Evolutionary conservation across 2,113 vertebrate genomes (phyloP), one percentile per base, ranked within the genome.

Genomic region (Platysteira castanea): DNA sequence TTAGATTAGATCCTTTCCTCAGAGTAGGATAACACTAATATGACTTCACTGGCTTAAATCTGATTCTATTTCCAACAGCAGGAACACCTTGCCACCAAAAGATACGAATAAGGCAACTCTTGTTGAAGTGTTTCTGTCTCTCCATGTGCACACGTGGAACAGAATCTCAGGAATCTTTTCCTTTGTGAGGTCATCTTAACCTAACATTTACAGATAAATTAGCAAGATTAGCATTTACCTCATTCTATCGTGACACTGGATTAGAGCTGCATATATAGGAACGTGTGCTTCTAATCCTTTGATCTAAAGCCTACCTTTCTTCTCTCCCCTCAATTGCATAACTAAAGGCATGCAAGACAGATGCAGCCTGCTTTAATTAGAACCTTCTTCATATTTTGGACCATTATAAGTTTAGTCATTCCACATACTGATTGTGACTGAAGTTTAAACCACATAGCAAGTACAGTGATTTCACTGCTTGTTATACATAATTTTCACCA

Each of bases 211-310:
- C 56, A 92, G 89, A 86, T 85, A 87, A 87, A 89, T 87, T 64
- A 89, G 35, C 33, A 91, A 91, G 77, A 84, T 52, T 75, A 71
- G 67, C 27, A 28, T 44, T 90, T 90, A 56, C 35, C 75, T 93
- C 54, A 53, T 61, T 47, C 60, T 91, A 9, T 52, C 73, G 54
- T 74, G 68, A 68, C 47, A 70, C 33, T 63, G 73, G 83, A 93
- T 94, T 96, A 95, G 79, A 90, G 64, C 30, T 75, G 83, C 80
- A 75, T 56, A 64, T 60, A 56, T 74, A 95, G 84, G 60, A 93
- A 84, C 39, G 2, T 12, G 16, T 64, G 19, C 56, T 89, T 92
- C 52, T 88, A 94, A 83, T 94, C 83, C 79, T 87, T 95, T 89
- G 41, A 84, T 91, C 76, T 75, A 28, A 26, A 89, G 83, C 56